These are phyloP conservation scores for Podarcis raffonei DNA, from an alignment of 2,113 vertebrate genomes.

Conservation along the genomic window DNA sequence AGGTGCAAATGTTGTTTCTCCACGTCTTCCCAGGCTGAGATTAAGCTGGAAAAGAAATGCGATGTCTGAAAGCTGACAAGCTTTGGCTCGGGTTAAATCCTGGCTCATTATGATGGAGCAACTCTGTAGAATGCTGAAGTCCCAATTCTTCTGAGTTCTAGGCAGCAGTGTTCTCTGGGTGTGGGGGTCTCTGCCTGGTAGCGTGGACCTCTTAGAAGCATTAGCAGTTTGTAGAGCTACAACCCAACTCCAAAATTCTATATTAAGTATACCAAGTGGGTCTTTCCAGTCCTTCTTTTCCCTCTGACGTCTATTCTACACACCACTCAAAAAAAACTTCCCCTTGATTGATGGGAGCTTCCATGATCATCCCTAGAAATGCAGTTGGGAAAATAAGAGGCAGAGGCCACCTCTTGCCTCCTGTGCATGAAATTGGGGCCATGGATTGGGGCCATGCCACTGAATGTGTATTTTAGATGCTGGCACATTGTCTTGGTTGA, in stretches of 20 bases:
- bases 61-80: not conserved
- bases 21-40: no score
- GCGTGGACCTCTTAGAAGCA: not conserved
- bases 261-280: not conserved
- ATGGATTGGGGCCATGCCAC: not conserved
- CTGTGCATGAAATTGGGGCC: not conserved
- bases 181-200: no score
- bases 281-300: not conserved
- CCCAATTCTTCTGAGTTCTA: not conserved
- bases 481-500: no score
- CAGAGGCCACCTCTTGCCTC: not conserved
- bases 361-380: no score
- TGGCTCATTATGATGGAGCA: not conserved
- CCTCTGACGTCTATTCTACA: not conserved
- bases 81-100: not conserved
- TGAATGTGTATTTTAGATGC: not conserved
- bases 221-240: not conserved
- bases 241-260: not conserved
- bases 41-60: not conserved
- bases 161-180: no score
- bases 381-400: not conserved
- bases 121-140: not conserved
- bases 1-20: not conserved
- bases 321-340: not conserved
- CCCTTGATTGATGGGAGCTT: not conserved